These are phyloP conservation scores for Ostrea denselamellosa DNA, from an alignment of 1,140 invertebrate species.

Conservation along the genomic window DNA sequence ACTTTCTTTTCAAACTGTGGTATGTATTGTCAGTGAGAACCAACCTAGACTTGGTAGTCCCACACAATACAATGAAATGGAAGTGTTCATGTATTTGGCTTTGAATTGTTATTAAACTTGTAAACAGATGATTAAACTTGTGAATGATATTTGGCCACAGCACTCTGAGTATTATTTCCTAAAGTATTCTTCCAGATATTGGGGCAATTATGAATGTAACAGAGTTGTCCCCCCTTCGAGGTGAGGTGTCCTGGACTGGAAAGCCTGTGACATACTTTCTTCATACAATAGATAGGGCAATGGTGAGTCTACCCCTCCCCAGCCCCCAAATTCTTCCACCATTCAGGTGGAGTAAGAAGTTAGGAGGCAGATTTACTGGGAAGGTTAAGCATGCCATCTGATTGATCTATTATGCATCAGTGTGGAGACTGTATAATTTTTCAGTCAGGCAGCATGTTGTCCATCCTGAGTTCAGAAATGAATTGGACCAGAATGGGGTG, in stretches of 20 bases:
- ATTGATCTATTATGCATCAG: slow-evolving; percentile 25
- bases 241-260: slow-evolving; percentile 98
- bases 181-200: slow-evolving; percentile 85
- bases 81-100: background rate
- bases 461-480: background rate
- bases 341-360: slow-evolving; percentile 18
- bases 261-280: slow-evolving; percentile 98
- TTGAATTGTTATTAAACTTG: no score
- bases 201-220: slow-evolving; percentile 98
- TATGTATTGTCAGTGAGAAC: background rate
- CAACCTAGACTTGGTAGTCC: background rate
- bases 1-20: no score
- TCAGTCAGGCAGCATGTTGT: background rate
- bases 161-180: slow-evolving; percentile 7
- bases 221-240: slow-evolving; percentile 94
- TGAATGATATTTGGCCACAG: background rate
- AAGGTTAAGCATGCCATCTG: slow-evolving; percentile 31
- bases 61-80: background rate
- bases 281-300: slow-evolving; percentile 90
- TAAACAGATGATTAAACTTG: background rate
- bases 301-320: slow-evolving; percentile 66
- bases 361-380: background rate
- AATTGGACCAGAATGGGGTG: slow-evolving; percentile 2
- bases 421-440: slow-evolving; percentile 29
- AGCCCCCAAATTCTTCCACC: slow-evolving; percentile 41